Percentiles rank a stretch among this genome's conserved stretches.
Conservation (phyloP, 1,140 invertebrate species). For the Drosophila teissieri region DNA sequence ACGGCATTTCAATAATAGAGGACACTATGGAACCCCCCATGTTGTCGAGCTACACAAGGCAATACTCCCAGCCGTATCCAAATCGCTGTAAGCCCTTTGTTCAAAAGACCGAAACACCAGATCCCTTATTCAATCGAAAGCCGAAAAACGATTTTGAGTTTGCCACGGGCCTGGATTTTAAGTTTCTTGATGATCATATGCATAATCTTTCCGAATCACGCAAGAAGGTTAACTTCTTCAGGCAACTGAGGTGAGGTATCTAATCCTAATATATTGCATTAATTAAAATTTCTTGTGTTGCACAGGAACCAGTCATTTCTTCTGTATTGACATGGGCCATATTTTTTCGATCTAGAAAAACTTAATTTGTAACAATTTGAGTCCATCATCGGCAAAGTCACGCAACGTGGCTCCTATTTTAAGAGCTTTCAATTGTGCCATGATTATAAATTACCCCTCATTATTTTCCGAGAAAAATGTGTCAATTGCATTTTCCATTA, state of each 20-base stretch:
- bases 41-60: constrained; percentile 51
- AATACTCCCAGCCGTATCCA: constrained; percentile 50
- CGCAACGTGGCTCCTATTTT: constrained; percentile 19
- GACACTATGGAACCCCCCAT: constrained; percentile 46
- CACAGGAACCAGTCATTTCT: constrained; percentile 63
- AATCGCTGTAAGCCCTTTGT: constrained; percentile 32
- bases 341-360: not conserved
- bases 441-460: constrained; percentile 63
- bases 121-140: constrained; percentile 59
- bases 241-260: constrained; percentile 50
- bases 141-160: constrained; percentile 68
- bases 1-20: constrained; percentile 29
- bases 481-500: constrained; percentile 56
- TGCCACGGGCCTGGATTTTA: constrained; percentile 51
- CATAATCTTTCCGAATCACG: constrained; percentile 53
- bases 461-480: constrained; percentile 43
- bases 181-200: constrained; percentile 73
- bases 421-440: constrained; percentile 29
- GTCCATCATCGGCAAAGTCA: constrained; percentile 44
- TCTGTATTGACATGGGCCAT: constrained; percentile 31
- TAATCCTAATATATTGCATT: too few species aligned
- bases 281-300: not conserved
- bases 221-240: constrained; percentile 63
- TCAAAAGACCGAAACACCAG: constrained; percentile 36
- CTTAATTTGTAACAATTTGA: constrained; percentile 55